Conservation (phyloP, 2,888 invertebrate genomes). For the Drosophila ezoana region DNA sequence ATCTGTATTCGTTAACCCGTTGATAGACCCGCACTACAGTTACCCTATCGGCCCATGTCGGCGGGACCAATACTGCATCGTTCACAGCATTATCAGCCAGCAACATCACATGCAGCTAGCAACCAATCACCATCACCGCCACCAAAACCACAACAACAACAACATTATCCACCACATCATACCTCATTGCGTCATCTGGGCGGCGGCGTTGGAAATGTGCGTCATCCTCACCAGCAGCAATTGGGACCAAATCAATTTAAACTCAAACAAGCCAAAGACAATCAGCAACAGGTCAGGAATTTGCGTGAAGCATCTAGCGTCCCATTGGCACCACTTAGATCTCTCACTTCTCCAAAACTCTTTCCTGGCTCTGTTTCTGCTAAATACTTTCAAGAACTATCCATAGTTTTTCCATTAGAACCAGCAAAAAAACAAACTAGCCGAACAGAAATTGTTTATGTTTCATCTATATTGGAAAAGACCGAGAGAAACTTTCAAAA, state of each 20-base stretch:
- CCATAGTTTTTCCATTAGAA: slow-evolving; percentile 9
- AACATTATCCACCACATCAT: slow-evolving; percentile 58
- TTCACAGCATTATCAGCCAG: slow-evolving; percentile 79
- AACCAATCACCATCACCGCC: slow-evolving; percentile 67
- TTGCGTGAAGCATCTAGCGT: slow-evolving; percentile 26
- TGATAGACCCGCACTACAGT: slow-evolving; percentile 83
- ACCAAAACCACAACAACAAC: slow-evolving; percentile 51
- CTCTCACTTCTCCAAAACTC: slow-evolving; percentile 28
- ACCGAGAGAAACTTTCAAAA: background rate
- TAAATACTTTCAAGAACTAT: slow-evolving; percentile 19
- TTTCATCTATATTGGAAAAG: slow-evolving; percentile 6
- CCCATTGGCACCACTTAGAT: slow-evolving; percentile 33
- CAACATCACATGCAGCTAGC: slow-evolving; percentile 50
- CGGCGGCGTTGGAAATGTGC: slow-evolving; percentile 68
- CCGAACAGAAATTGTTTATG: slow-evolving; percentile 1
- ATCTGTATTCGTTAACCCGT: slow-evolving; percentile 44
- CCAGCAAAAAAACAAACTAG: no score
- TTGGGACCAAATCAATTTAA: slow-evolving; percentile 73
- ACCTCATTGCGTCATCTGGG: slow-evolving; percentile 84
- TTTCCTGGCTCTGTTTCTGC: slow-evolving; percentile 32
- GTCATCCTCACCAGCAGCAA: slow-evolving; percentile 57
- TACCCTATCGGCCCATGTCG: slow-evolving; percentile 85
- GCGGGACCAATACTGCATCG: slow-evolving; percentile 85
- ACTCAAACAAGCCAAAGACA: slow-evolving; percentile 76
- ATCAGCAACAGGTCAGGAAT: slow-evolving; percentile 82